Evolutionary conservation across 2,113 vertebrate species (phyloP).

Genomic region (Cyprinodon tularosa): DNA sequence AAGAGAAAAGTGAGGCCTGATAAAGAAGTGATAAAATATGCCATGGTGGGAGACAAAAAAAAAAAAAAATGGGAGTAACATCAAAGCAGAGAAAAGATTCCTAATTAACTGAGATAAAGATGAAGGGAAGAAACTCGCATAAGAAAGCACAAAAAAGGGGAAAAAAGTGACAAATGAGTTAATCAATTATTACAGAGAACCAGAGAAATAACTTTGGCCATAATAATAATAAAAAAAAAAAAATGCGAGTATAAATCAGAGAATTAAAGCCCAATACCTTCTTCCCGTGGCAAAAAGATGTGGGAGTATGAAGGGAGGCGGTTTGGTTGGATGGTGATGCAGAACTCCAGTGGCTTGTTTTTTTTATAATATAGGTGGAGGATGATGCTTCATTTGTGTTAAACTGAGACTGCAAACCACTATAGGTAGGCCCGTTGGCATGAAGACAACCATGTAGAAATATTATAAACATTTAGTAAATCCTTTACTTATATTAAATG

Average conservation of each 20-base stretch:
- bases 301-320: slow-evolving; percentile 80
- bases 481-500: neutral
- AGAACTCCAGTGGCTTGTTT: slow-evolving; percentile 75
- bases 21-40: slow-evolving; percentile 46
- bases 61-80: slow-evolving; percentile 51
- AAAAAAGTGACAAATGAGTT: slow-evolving; percentile 34
- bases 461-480: neutral
- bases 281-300: slow-evolving; percentile 76
- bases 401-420: slow-evolving; percentile 87
- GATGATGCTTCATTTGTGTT: slow-evolving; percentile 61
- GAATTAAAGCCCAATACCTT: slow-evolving; percentile 71
- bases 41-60: slow-evolving; percentile 47
- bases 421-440: slow-evolving; percentile 83
- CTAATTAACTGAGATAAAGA: slow-evolving; percentile 42
- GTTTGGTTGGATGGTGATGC: slow-evolving; percentile 78
- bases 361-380: slow-evolving; percentile 73
- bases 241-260: neutral
- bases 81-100: slow-evolving; percentile 48
- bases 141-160: slow-evolving; percentile 37
- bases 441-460: slow-evolving; percentile 75
- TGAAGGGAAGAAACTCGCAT: slow-evolving; percentile 28
- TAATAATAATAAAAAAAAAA: slow-evolving; percentile 6
- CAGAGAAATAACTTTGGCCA: slow-evolving; percentile 13
- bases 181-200: slow-evolving; percentile 29
- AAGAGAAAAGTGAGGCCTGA: slow-evolving; percentile 47